Conservation (phyloP, 1,140 invertebrate genomes). For the Magallana gigas region DNA sequence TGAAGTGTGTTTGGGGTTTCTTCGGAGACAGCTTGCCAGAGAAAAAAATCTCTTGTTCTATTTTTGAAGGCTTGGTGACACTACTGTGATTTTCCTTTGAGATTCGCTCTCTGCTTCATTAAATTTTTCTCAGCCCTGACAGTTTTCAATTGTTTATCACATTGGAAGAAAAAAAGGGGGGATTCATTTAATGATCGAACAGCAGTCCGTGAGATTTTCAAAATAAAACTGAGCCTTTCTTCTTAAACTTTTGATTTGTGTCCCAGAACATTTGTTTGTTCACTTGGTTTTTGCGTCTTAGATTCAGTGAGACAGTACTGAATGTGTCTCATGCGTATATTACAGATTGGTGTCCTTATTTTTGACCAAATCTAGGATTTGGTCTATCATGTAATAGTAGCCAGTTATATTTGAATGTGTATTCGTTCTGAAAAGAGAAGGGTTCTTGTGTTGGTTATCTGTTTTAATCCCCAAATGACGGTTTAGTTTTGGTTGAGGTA, state of each 20-base stretch:
- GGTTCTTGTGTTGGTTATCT: not conserved
- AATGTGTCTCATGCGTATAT: no score
- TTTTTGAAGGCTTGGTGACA: not conserved
- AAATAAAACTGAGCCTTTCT: no score
- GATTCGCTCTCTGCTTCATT: not conserved
- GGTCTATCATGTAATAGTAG: not conserved
- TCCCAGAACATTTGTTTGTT: no score
- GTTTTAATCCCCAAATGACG: not conserved
- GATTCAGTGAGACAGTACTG: no score
- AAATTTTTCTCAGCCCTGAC: not conserved
- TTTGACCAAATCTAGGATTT: not conserved
- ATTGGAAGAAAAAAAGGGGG: no score
- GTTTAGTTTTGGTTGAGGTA: not conserved
- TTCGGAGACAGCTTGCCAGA: not conserved
- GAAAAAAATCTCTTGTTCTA: conserved; percentile 12
- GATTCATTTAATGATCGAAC: no score
- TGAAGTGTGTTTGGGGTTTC: not conserved
- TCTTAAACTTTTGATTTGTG: no score
- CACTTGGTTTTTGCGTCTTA: no score
- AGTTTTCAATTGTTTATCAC: not conserved
- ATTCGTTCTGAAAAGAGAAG: not conserved
- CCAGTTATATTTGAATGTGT: not conserved
- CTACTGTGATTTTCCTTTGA: not conserved
- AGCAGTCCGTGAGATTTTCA: no score
- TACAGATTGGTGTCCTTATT: not conserved